Evolutionary conservation across 1,140 invertebrate genomes (phyloP).

Genomic region (Adelges cooleyi): DNA sequence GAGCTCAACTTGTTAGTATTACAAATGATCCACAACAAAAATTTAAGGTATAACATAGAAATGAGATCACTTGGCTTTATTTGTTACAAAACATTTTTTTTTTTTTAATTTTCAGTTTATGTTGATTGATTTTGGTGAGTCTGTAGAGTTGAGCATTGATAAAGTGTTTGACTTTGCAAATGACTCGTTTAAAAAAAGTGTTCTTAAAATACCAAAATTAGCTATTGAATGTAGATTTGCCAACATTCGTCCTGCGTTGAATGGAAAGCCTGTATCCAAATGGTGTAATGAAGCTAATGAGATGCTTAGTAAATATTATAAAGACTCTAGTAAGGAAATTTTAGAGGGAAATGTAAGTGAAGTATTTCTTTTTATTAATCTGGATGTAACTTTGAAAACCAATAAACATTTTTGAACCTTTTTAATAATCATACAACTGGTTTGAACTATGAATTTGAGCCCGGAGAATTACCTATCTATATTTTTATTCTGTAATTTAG

Average conservation of each 20-base stretch:
- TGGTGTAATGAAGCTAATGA: slow-evolving; percentile 49
- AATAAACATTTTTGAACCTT: too few species aligned
- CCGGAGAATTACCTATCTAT: too few species aligned
- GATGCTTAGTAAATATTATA: slow-evolving; percentile 40
- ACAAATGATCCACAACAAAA: not conserved
- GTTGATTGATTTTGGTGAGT: slow-evolving; percentile 71
- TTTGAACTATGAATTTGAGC: too few species aligned
- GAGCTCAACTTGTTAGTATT: not conserved
- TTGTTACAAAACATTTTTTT: not conserved
- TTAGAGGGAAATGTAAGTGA: slow-evolving; percentile 39
- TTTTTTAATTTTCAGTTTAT: too few species aligned
- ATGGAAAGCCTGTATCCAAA: slow-evolving; percentile 43
- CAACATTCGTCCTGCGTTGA: slow-evolving; percentile 50
- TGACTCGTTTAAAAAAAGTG: slow-evolving; percentile 1
- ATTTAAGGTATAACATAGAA: not conserved
- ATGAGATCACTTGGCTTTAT: not conserved
- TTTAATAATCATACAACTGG: too few species aligned
- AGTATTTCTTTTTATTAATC: not conserved
- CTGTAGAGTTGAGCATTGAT: slow-evolving; percentile 36
- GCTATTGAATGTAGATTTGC: slow-evolving; percentile 60
- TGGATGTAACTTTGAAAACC: too few species aligned
- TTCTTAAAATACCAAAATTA: slow-evolving; percentile 40
- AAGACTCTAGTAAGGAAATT: slow-evolving; percentile 35
- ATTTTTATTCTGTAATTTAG: too few species aligned
- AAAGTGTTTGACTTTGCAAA: slow-evolving; percentile 29